A percentile compares a stretch with the other conserved stretches of the same genome.
phyloP scores from a whole-genome alignment of 2,888 invertebrate species.

The Chrysolina americana region DNA sequence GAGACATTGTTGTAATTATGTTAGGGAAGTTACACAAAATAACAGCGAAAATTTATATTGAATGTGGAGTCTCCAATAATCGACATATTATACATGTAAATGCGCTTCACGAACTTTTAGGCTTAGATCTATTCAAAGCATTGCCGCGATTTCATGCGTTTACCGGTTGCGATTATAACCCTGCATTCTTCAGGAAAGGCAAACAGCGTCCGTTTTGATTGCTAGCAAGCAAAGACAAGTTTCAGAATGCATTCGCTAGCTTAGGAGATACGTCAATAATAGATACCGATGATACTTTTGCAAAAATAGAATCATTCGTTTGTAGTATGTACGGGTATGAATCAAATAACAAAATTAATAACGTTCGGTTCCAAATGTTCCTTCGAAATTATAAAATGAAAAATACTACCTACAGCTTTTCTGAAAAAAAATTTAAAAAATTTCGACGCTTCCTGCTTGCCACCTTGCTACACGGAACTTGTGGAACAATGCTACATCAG shows the following conservation, averaged over 20 bases:
- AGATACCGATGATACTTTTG: background rate
- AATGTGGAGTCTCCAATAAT: conserved; percentile 35
- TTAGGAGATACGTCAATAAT: conserved; percentile 12
- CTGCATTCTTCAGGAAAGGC: conserved; percentile 19
- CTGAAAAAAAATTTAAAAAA: background rate
- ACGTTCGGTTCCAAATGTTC: conserved; percentile 14
- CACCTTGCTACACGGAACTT: conserved; percentile 1
- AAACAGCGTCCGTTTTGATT: too few relatives aligned
- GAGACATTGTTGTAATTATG: too few relatives aligned
- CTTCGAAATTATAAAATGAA: background rate
- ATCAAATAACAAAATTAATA: background rate
- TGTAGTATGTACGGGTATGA: background rate
- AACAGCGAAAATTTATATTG: conserved; percentile 35
- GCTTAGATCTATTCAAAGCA: conserved; percentile 22
- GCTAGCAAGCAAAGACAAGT: background rate
- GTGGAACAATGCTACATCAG: background rate
- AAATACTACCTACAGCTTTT: background rate
- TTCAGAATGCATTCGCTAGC: conserved; percentile 11
- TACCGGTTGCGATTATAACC: conserved; percentile 22
- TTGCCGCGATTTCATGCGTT: conserved; percentile 31
- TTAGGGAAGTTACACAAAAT: conserved; percentile 36
- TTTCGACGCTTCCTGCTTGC: conserved; percentile 19
- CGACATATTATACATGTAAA: conserved; percentile 39
- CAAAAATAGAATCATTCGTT: background rate
- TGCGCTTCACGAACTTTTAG: conserved; percentile 33